A percentile compares a stretch with the other conserved stretches of the same genome.
These are phyloP conservation scores for Mastomys coucha DNA, from an alignment of 2,113 vertebrate species.

Conservation along the genomic window DNA sequence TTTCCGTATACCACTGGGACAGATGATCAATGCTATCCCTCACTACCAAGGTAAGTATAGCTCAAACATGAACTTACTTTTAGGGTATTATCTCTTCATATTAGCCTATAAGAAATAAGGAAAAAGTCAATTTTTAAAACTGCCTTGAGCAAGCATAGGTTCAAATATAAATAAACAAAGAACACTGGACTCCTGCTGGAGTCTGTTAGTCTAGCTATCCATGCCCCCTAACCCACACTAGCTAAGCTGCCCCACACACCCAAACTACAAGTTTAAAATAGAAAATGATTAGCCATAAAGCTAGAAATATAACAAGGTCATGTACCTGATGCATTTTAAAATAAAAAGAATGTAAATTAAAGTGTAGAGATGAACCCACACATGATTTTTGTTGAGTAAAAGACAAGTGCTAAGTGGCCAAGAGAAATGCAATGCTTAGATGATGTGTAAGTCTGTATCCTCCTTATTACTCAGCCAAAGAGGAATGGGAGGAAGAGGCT, in stretches of 20 bases:
- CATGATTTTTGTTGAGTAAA: background rate
- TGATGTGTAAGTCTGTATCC: background rate
- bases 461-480: background rate
- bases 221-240: background rate
- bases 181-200: background rate
- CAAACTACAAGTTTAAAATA: background rate
- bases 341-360: background rate
- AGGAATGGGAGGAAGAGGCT: background rate
- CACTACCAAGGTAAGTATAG: background rate
- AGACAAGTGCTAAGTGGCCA: background rate
- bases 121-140: background rate
- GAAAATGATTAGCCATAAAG: background rate
- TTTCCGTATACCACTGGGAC: background rate
- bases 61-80: background rate
- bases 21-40: background rate
- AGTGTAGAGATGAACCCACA: background rate
- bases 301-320: background rate
- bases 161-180: background rate
- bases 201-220: background rate
- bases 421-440: background rate
- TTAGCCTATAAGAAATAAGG: conserved; percentile 42
- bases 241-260: background rate
- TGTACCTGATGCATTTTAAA: background rate
- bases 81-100: background rate
- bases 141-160: background rate